Percentiles rank a stretch among this genome's conserved stretches.
These are phyloP conservation scores for Branchellion lobata DNA, from an alignment of 2,888 invertebrate genomes.

Conservation along the genomic window DNA sequence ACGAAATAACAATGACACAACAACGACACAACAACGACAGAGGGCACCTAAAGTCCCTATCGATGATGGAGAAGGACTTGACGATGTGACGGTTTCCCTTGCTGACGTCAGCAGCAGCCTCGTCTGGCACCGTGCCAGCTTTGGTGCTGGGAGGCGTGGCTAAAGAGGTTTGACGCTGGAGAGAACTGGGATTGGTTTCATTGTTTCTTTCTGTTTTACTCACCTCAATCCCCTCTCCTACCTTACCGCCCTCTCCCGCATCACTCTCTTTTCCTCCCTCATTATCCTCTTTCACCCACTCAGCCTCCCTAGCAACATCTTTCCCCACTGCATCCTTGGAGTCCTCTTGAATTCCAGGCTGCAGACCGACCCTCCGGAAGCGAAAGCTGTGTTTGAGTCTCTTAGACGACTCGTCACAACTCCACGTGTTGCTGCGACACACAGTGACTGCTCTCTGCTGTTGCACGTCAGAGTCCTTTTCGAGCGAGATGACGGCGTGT, in stretches of 20 bases:
- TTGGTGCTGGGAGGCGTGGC: too few species aligned
- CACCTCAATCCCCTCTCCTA: too few species aligned
- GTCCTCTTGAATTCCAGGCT: neutral
- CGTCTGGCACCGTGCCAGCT: neutral
- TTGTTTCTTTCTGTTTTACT: too few species aligned
- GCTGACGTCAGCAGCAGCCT: neutral
- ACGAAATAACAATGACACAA: too few species aligned
- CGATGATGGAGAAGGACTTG: slow-evolving; percentile 39
- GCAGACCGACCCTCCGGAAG: neutral
- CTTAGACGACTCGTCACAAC: neutral
- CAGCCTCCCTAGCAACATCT: too few species aligned
- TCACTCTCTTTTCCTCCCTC: too few species aligned
- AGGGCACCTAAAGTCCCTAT: slow-evolving; percentile 38
- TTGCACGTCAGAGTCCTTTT: slow-evolving; percentile 13
- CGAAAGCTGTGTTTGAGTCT: neutral
- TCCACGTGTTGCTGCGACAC: slow-evolving; percentile 37
- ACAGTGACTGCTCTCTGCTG: slow-evolving; percentile 30
- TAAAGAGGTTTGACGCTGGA: neutral
- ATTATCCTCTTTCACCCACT: too few species aligned
- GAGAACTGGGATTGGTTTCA: neutral
- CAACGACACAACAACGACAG: too few species aligned
- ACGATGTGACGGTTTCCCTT: slow-evolving; percentile 17
- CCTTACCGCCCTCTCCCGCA: too few species aligned
- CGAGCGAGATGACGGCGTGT: slow-evolving; percentile 13
- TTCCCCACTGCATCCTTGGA: neutral